Conservation (phyloP, 2,113 vertebrate species). For the Sorex fumeus region DNA sequence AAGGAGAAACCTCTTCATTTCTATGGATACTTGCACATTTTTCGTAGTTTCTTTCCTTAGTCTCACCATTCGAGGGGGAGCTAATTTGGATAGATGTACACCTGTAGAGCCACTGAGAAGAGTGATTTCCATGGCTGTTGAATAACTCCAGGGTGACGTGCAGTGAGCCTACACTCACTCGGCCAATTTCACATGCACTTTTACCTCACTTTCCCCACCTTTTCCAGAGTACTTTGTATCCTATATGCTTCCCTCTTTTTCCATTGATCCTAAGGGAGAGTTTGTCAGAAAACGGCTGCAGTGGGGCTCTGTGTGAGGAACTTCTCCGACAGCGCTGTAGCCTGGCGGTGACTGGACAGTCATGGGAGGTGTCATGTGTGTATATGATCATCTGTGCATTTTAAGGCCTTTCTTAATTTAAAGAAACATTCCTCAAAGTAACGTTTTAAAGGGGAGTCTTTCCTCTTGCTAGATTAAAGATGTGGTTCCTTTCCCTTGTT, state of each 20-base stretch:
- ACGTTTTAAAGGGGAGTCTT: constrained; percentile 53
- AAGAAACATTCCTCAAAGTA: constrained; percentile 79
- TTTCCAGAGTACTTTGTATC: constrained; percentile 61
- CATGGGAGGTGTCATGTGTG: constrained; percentile 3
- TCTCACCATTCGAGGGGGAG: constrained; percentile 66
- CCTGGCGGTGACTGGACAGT: constrained; percentile 67
- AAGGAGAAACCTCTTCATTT: constrained; percentile 74
- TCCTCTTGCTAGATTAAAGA: constrained; percentile 66
- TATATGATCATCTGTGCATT: constrained; percentile 76
- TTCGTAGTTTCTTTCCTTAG: constrained; percentile 69
- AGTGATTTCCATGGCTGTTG: constrained; percentile 62
- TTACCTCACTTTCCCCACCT: constrained; percentile 78
- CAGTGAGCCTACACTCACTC: constrained; percentile 51
- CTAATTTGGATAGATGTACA: constrained; percentile 65
- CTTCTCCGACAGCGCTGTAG: constrained; percentile 74
- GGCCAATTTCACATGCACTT: constrained; percentile 70
- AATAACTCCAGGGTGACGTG: constrained; percentile 64
- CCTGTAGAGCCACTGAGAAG: constrained; percentile 62
- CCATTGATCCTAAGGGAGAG: constrained; percentile 68
- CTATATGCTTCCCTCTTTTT: neutral
- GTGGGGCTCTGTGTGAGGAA: constrained; percentile 66
- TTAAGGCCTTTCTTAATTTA: constrained; percentile 67
- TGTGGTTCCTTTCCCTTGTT: constrained; percentile 52
- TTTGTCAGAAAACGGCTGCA: constrained; percentile 57
- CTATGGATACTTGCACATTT: constrained; percentile 71